Conservation (phyloP, 2,888 invertebrate species). For the Melanophora roralis region DNA sequence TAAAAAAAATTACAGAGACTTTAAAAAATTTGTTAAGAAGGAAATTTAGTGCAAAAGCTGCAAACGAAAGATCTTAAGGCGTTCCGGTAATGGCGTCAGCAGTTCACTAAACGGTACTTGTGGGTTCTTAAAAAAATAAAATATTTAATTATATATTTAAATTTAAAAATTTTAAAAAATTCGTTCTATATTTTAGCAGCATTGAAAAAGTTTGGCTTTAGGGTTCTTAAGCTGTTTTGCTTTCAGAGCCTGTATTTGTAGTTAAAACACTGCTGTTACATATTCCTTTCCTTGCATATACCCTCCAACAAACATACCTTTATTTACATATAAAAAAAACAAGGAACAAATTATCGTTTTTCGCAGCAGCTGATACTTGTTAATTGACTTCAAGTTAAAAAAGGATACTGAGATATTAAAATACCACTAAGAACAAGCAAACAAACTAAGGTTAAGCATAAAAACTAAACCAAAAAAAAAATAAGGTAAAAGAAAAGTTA, state of each 20-base stretch:
- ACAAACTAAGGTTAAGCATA: constrained; percentile 18
- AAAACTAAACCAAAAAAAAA: constrained; percentile 4
- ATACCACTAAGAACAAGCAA: constrained; percentile 15
- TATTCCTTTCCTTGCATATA: constrained; percentile 2
- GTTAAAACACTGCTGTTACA: constrained; percentile 34
- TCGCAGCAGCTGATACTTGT: constrained; percentile 57
- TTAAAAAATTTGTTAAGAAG: too few species aligned
- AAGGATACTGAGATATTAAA: background rate
- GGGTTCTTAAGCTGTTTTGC: background rate
- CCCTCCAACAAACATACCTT: background rate
- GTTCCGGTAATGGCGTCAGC: too few species aligned
- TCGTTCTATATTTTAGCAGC: too few species aligned
- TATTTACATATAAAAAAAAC: background rate
- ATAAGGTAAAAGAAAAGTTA: background rate
- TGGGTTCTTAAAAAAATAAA: too few species aligned
- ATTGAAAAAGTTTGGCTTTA: too few species aligned
- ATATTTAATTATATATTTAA: too few species aligned
- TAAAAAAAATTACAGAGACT: too few species aligned
- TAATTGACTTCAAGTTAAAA: constrained; percentile 57
- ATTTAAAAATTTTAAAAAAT: too few species aligned
- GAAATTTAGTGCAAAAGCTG: too few species aligned
- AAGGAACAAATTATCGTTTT: background rate
- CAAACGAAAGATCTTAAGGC: too few species aligned
- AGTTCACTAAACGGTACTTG: too few species aligned
- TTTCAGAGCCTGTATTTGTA: constrained; percentile 35